A percentile compares a stretch with the other conserved stretches of the same genome.
Conservation (phyloP, 1,140 invertebrate genomes). For the Drosophila ficusphila region DNA sequence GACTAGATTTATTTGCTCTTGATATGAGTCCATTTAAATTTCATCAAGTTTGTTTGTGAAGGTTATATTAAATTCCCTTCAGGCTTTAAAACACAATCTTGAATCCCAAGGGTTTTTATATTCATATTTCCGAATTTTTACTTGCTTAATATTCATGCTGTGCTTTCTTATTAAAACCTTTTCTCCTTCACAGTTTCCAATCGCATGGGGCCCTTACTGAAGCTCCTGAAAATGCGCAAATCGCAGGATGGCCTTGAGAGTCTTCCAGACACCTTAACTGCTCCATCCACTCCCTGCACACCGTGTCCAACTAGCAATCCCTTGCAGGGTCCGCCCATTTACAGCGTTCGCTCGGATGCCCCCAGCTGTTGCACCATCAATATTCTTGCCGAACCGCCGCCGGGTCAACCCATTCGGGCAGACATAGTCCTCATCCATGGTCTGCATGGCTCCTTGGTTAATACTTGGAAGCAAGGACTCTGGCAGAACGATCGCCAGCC, state of each 20-base stretch:
- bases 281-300: constrained; percentile 47
- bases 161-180: neutral
- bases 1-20: neutral
- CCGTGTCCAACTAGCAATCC: constrained; percentile 42
- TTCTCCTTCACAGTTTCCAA: constrained; percentile 69
- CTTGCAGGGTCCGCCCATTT: constrained; percentile 43
- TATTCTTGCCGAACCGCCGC: constrained; percentile 82
- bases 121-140: neutral
- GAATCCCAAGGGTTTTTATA: neutral
- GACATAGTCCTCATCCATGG: constrained; percentile 87
- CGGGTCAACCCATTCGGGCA: constrained; percentile 78
- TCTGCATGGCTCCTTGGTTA: constrained; percentile 86
- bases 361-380: constrained; percentile 83
- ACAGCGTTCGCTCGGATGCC: constrained; percentile 42
- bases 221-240: constrained; percentile 78
- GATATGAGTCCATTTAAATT: neutral
- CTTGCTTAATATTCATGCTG: neutral
- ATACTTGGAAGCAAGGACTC: constrained; percentile 86
- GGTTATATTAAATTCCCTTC: too few species aligned
- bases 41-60: too few species aligned
- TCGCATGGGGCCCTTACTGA: constrained; percentile 78
- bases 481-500: constrained; percentile 84
- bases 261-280: constrained; percentile 60
- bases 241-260: constrained; percentile 75
- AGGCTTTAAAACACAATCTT: too few species aligned